phyloP scores from a whole-genome alignment of 2,113 vertebrate species.

The Otus sunia region DNA sequence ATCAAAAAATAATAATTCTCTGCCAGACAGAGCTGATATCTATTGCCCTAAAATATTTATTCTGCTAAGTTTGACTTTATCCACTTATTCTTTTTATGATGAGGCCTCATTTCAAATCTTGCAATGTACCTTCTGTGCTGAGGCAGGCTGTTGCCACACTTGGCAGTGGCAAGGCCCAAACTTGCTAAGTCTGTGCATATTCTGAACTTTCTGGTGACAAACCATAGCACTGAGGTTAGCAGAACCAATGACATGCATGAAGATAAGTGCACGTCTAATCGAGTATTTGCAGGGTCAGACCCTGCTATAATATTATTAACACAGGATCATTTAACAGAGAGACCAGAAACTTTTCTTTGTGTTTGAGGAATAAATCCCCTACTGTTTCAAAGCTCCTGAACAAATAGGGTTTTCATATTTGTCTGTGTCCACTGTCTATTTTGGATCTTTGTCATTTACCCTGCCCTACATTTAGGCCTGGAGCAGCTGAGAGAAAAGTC shows the following conservation, averaged over 20 bases:
- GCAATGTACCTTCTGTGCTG: fast-evolving
- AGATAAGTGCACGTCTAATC: background rate
- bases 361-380: background rate
- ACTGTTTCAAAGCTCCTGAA: conserved; percentile 9
- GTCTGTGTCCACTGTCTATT: background rate
- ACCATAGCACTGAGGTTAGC: background rate
- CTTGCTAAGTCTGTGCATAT: background rate
- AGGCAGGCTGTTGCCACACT: background rate
- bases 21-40: background rate
- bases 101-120: background rate
- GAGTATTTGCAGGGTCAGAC: background rate
- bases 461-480: background rate
- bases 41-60: background rate
- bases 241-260: background rate
- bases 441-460: background rate
- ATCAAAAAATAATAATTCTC: background rate
- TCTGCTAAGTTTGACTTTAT: background rate
- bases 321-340: background rate
- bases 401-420: conserved; percentile 10
- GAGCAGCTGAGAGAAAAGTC: conserved; percentile 7
- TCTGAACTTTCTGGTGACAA: background rate
- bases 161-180: background rate
- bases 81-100: background rate
- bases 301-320: background rate
- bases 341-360: background rate